Evolutionary conservation across 2,888 invertebrate genomes (phyloP), one percentile per base, ranked within the genome.

Genomic region (Hemithea aestivaria): DNA sequence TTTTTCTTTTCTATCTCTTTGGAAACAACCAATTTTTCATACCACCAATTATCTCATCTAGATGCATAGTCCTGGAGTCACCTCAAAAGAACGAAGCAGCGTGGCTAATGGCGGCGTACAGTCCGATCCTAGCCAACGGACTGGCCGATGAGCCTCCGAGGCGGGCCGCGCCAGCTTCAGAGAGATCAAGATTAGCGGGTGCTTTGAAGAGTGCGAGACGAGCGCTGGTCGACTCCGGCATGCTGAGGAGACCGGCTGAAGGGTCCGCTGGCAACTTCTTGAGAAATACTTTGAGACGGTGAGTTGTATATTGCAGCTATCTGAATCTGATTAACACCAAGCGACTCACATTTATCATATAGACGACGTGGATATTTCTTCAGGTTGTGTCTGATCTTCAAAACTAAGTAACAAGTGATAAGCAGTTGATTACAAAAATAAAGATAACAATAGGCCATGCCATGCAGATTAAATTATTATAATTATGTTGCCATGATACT

Each of bases 1-100:
- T n/a, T n/a, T n/a, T n/a, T n/a, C n/a, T n/a, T n/a, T n/a, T n/a
- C n/a, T n/a, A n/a, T n/a, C n/a, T n/a, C n/a, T n/a, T n/a, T n/a
- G n/a, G n/a, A n/a, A n/a, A n/a, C n/a, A n/a, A n/a, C n/a, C n/a
- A n/a, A n/a, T n/a, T n/a, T n/a, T n/a, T n/a, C n/a, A n/a, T n/a
- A n/a, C n/a, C n/a, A 8, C 4, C 7, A 20, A 20, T 16, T 1
- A 24, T 28, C 1, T 10, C 26, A 24, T 2, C 4, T 63, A 94
- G 95, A 62, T 97, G 96, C 78, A 97, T 96, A 73, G 97, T 97
- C 9, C 94, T 98, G 62, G 97, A 97, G 74, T 96, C 96, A 0
- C 78, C 90, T 0, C 94, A 96, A 62, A 96, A 97, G 74, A 92
- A 93, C 58, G 97, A 97, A 80, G 96, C 98, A 29, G 97, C 96